Percentiles rank a stretch among this genome's conserved stretches.
These are phyloP conservation scores for Mohoua ochrocephala DNA, from an alignment of 2,113 vertebrate genomes.

Conservation along the genomic window DNA sequence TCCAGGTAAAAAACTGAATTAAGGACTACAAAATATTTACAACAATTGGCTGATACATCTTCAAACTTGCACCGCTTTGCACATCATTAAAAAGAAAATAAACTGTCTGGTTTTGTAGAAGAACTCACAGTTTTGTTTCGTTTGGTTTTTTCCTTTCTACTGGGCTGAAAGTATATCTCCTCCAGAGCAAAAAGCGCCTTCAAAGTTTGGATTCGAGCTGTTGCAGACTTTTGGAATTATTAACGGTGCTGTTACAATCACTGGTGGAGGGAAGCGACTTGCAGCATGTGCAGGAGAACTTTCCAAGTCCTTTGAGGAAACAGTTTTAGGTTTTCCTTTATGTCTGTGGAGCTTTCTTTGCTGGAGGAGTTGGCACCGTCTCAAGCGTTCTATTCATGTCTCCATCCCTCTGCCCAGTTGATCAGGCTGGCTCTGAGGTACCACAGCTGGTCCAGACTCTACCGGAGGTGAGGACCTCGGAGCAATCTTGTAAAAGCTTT, in stretches of 20 bases:
- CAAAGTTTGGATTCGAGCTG: background rate
- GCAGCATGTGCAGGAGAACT: background rate
- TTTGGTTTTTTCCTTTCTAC: background rate
- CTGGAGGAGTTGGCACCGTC: background rate
- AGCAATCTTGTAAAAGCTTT: conserved; percentile 45
- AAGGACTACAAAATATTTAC: background rate
- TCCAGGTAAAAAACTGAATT: background rate
- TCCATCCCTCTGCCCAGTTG: background rate
- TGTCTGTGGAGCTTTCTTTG: background rate
- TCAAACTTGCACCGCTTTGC: background rate
- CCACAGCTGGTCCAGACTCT: background rate
- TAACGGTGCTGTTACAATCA: background rate
- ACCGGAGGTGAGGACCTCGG: background rate
- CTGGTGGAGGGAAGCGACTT: background rate
- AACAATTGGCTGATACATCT: background rate
- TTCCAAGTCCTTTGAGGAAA: background rate
- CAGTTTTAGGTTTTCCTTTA: background rate
- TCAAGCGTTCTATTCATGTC: background rate
- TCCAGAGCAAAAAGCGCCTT: background rate
- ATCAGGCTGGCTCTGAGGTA: background rate
- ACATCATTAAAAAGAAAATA: background rate
- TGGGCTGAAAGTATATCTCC: background rate
- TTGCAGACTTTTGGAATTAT: background rate
- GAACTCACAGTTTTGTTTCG: background rate
- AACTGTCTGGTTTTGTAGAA: background rate